These are phyloP conservation scores for Lomographa bimaculata DNA, from an alignment of 2,888 invertebrate genomes.

Conservation along the genomic window DNA sequence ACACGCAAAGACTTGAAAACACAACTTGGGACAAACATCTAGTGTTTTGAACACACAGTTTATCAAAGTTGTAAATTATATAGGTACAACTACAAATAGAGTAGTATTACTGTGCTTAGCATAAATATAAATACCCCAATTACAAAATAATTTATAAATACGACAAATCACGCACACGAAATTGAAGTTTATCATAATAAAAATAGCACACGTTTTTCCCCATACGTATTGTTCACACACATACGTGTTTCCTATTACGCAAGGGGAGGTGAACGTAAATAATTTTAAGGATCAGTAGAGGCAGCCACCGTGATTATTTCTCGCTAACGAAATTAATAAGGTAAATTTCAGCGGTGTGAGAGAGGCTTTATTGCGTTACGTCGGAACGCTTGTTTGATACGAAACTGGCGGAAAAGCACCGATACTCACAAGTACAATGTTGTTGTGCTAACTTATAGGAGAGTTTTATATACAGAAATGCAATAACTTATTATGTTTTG, in stretches of 20 bases:
- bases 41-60: no score
- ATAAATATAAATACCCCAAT: constrained; percentile 16
- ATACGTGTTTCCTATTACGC: constrained; percentile 41
- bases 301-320: constrained; percentile 66
- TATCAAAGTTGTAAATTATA: no score
- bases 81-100: no score
- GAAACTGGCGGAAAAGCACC: constrained; percentile 38
- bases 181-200: constrained; percentile 25
- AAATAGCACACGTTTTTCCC: constrained; percentile 27
- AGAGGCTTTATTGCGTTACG: constrained; percentile 59
- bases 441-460: constrained; percentile 24
- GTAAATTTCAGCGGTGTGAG: constrained; percentile 60
- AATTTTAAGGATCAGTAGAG: constrained; percentile 66
- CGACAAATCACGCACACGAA: constrained; percentile 14
- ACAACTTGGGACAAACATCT: background rate
- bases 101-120: constrained; percentile 11
- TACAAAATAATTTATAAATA: constrained; percentile 18
- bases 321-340: constrained; percentile 74
- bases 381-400: constrained; percentile 57
- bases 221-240: constrained; percentile 27
- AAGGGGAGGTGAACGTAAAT: constrained; percentile 55
- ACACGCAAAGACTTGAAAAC: no score
- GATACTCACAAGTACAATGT: constrained; percentile 24
- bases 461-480: constrained; percentile 28
- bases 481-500: constrained; percentile 35